Percentiles rank a stretch among this genome's conserved stretches.
These are phyloP conservation scores for Chelonia mydas DNA, from an alignment of 2,797 vertebrate species.

Conservation along the genomic window DNA sequence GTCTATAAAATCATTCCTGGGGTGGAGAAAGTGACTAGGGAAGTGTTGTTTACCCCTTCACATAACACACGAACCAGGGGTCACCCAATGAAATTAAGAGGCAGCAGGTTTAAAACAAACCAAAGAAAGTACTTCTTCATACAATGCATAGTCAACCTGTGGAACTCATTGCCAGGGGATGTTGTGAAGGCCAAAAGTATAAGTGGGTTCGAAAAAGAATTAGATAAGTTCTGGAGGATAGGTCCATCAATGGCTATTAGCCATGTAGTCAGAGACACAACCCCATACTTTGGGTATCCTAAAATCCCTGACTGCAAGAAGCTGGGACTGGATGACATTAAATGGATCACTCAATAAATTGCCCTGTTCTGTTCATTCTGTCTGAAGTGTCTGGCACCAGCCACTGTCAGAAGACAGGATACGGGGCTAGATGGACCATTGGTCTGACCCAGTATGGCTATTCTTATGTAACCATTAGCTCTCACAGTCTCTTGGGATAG, in stretches of 20 bases:
- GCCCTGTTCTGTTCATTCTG: neutral
- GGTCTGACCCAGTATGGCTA: neutral
- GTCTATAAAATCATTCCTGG: neutral
- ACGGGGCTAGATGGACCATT: neutral
- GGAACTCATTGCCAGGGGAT: neutral
- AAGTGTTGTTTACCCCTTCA: neutral
- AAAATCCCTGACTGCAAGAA: neutral
- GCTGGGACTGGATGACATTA: neutral
- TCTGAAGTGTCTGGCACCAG: neutral
- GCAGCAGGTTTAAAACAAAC: neutral
- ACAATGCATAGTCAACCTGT: neutral
- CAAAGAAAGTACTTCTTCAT: neutral
- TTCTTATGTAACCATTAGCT: neutral
- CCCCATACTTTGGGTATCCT: neutral
- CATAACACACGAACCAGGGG: neutral
- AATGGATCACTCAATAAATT: neutral
- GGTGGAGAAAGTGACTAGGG: neutral
- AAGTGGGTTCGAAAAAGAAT: neutral
- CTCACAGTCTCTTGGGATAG: conserved; percentile 13
- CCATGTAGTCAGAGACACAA: neutral
- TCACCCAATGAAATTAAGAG: neutral
- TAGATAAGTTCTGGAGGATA: neutral
- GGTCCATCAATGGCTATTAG: neutral
- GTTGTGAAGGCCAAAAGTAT: neutral
- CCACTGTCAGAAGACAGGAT: neutral